A percentile compares a stretch with the other conserved stretches of the same genome.
phyloP scores from a whole-genome alignment of 2,113 vertebrate species.

The Hepsetus odoe region DNA sequence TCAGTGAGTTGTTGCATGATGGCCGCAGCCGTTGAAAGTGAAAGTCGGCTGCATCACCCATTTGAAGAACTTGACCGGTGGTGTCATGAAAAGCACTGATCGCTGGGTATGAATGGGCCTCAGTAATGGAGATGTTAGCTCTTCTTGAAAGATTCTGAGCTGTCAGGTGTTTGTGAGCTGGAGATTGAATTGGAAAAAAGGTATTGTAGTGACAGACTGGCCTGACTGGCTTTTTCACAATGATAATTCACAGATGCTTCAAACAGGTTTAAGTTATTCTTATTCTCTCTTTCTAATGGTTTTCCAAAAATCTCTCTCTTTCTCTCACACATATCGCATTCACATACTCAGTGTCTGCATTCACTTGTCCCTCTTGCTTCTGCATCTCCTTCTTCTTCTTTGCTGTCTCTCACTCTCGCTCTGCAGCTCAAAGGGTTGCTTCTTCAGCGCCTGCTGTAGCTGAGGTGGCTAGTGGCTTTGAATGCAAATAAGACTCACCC shows the following conservation, averaged over 20 bases:
- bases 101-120: constrained; percentile 15
- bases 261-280: not conserved
- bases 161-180: constrained; percentile 10
- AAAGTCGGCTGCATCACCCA: constrained; percentile 3
- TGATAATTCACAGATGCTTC: not conserved
- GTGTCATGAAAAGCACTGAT: not conserved
- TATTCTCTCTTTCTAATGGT: constrained; percentile 3
- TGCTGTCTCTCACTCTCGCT: not conserved
- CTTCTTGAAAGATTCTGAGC: not conserved
- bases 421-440: constrained; percentile 46
- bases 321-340: constrained; percentile 28
- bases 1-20: constrained; percentile 9
- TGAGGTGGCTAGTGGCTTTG: constrained; percentile 48
- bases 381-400: not conserved
- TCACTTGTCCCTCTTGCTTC: constrained; percentile 26
- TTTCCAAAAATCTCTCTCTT: constrained; percentile 9
- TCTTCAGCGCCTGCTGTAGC: constrained; percentile 57
- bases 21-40: not conserved
- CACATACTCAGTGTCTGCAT: constrained; percentile 28
- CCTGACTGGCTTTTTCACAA: not conserved
- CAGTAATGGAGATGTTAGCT: constrained; percentile 35
- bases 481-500: constrained; percentile 54
- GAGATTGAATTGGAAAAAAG: constrained; percentile 3
- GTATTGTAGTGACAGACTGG: too few species aligned
- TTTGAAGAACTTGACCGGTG: constrained; percentile 21